A percentile compares a stretch with the other conserved stretches of the same genome.
Evolutionary conservation across 2,113 vertebrate species (phyloP).

Genomic region (Chlorodrepanis virens): DNA sequence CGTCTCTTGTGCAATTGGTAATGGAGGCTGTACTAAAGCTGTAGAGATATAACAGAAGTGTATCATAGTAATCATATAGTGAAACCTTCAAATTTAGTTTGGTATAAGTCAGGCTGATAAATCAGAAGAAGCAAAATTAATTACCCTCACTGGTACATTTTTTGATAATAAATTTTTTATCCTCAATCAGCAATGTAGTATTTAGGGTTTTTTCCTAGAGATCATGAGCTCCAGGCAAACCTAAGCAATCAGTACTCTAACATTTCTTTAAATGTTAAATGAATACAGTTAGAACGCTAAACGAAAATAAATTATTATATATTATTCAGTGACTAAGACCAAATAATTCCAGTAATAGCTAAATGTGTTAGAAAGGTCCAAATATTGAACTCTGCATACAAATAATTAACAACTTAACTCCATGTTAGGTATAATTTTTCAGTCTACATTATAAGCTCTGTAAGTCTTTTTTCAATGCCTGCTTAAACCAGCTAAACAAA

Average conservation of each 20-base stretch:
- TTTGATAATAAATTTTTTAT: neutral
- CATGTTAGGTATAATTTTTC: neutral
- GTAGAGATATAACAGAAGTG: constrained; percentile 17
- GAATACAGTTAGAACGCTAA: neutral
- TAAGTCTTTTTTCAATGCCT: neutral
- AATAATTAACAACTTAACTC: neutral
- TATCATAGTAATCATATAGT: neutral
- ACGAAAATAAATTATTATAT: neutral
- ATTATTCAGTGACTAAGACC: neutral
- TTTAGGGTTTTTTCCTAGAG: neutral
- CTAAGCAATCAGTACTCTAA: neutral
- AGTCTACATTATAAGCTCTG: neutral
- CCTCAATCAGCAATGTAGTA: neutral
- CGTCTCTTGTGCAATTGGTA: constrained; percentile 82
- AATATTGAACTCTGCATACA: neutral
- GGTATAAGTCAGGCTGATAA: neutral
- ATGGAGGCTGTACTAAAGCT: constrained; percentile 86
- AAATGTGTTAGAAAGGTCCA: neutral
- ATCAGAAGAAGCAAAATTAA: neutral
- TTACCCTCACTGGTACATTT: neutral
- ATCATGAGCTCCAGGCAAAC: neutral
- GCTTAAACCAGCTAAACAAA: neutral
- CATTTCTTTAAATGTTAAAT: neutral
- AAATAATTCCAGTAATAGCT: neutral
- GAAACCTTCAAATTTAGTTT: neutral